phyloP scores from a whole-genome alignment of 2,113 vertebrate species.

The Dolichallabes microphthalmus region DNA sequence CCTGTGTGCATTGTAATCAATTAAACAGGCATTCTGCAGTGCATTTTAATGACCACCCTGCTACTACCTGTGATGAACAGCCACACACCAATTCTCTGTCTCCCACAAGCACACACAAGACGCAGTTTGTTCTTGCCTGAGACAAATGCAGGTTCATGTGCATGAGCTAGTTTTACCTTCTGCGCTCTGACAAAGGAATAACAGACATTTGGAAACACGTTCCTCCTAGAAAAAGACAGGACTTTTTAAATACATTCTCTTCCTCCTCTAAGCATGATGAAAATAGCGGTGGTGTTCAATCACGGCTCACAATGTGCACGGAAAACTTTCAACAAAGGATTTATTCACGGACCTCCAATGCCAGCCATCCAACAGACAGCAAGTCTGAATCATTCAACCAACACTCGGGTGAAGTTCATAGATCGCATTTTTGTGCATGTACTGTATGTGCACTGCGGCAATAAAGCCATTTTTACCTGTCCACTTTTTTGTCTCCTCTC shows the following conservation, averaged over 20 bases:
- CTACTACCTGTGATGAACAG: conserved; percentile 18
- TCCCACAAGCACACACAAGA: conserved; percentile 8
- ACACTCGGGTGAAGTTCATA: background rate
- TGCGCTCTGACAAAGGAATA: background rate
- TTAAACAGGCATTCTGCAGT: background rate
- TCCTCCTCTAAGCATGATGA: background rate
- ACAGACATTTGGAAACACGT: background rate
- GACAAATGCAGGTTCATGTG: background rate
- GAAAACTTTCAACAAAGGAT: conserved; percentile 5
- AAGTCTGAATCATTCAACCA: background rate
- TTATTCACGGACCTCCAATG: background rate
- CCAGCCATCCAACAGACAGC: background rate
- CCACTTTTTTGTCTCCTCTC: conserved; percentile 9
- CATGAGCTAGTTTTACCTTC: background rate
- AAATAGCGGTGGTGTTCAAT: conserved; percentile 10
- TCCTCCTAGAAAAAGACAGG: background rate
- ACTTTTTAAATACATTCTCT: conserved; percentile 9
- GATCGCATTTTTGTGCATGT: background rate
- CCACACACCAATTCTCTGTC: conserved; percentile 1
- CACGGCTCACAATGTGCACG: background rate
- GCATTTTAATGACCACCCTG: conserved; percentile 17
- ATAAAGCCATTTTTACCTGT: conserved; percentile 19
- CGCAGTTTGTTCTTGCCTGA: background rate
- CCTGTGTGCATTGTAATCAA: conserved; percentile 25
- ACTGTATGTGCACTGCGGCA: background rate